These are phyloP conservation scores for Mamestra brassicae DNA, from an alignment of 2,888 invertebrate species.

Conservation along the genomic window DNA sequence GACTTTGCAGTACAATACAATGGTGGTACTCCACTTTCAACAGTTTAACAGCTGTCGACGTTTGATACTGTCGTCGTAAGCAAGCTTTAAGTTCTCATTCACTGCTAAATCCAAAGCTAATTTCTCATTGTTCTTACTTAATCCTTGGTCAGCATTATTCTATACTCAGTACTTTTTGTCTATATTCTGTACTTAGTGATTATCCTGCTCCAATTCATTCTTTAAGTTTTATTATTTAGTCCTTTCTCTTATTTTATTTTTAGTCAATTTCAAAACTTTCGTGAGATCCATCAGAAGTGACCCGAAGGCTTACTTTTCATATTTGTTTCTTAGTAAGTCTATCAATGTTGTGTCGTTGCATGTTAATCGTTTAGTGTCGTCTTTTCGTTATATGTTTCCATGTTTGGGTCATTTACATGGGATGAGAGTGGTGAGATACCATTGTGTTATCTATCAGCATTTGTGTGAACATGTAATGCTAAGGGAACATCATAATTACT, in stretches of 20 bases:
- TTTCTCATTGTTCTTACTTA: not conserved
- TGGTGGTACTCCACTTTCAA: not conserved
- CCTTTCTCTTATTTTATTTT: slow-evolving; percentile 62
- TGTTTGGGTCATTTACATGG: not conserved
- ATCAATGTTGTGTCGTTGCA: slow-evolving; percentile 61
- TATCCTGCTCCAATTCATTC: slow-evolving; percentile 5
- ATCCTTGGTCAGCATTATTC: not conserved
- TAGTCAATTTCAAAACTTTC: slow-evolving; percentile 80
- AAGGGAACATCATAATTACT: not conserved
- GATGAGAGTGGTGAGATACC: not conserved
- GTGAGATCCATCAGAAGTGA: slow-evolving; percentile 73
- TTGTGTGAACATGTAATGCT: too few species aligned
- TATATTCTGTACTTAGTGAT: not conserved
- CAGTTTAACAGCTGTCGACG: too few species aligned
- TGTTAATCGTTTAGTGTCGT: slow-evolving; percentile 52
- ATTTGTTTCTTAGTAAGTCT: slow-evolving; percentile 82
- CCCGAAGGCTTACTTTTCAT: slow-evolving; percentile 75
- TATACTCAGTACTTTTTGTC: too few species aligned
- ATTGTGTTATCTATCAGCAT: not conserved
- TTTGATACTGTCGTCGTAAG: not conserved
- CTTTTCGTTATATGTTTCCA: not conserved
- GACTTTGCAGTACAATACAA: not conserved
- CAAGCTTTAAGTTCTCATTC: not conserved
- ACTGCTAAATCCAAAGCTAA: not conserved
- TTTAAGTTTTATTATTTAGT: slow-evolving; percentile 48